Conservation (phyloP, 23 tunicate species). For the Styela plicata region DNA sequence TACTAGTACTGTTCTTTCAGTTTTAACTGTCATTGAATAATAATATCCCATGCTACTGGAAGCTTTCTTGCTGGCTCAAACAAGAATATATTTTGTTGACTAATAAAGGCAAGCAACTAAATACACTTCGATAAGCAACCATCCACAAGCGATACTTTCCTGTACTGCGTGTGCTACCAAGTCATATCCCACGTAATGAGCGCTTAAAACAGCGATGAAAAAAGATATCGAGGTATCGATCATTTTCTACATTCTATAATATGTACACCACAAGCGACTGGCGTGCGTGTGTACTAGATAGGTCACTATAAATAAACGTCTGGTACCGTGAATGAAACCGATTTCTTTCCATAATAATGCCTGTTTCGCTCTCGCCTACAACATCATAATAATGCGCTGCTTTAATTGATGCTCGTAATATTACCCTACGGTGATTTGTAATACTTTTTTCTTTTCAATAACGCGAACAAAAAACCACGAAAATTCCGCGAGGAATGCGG, state of each 20-base stretch:
- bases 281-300: neutral
- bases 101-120: too few species aligned
- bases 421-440: neutral
- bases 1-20: too few species aligned
- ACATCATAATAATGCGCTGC: neutral
- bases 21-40: too few species aligned
- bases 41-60: too few species aligned
- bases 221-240: neutral
- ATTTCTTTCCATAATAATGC: slow-evolving; percentile 20
- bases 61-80: too few species aligned
- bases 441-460: neutral
- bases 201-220: neutral
- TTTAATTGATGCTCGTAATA: neutral
- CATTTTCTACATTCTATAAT: neutral
- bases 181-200: neutral
- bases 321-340: slow-evolving; percentile 29
- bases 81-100: too few species aligned
- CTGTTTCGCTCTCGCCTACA: neutral
- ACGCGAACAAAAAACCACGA: neutral
- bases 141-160: too few species aligned
- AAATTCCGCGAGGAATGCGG: neutral
- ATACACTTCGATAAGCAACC: too few species aligned
- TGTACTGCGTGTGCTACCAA: neutral
- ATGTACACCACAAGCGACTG: neutral
- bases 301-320: slow-evolving; percentile 27